Conservation (phyloP, 2,113 vertebrate genomes). For the Cololabis saira region DNA sequence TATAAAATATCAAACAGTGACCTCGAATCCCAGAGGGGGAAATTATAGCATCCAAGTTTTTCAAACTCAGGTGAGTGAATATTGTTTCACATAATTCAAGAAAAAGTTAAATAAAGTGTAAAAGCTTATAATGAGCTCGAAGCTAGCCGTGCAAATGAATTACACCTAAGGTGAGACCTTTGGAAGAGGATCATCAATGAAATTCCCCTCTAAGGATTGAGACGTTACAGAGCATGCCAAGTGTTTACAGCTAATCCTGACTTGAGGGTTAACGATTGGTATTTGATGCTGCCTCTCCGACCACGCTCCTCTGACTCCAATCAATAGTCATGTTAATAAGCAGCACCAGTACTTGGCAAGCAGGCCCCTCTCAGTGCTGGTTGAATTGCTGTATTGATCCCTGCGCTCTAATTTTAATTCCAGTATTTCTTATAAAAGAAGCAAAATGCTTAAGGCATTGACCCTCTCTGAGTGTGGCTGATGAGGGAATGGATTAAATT, state of each 20-base stretch:
- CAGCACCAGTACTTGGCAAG: constrained; percentile 64
- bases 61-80: constrained; percentile 23
- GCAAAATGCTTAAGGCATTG: constrained; percentile 61
- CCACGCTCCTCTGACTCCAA: constrained; percentile 64
- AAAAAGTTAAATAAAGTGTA: constrained; percentile 3
- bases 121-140: constrained; percentile 35
- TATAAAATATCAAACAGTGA: constrained; percentile 28
- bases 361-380: constrained; percentile 61
- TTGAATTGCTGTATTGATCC: constrained; percentile 74
- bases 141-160: constrained; percentile 30
- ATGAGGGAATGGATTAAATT: constrained; percentile 49
- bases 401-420: constrained; percentile 73
- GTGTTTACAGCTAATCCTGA: constrained; percentile 65
- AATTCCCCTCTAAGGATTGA: constrained; percentile 49
- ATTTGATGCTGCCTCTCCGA: constrained; percentile 58
- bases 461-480: constrained; percentile 49
- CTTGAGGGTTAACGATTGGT: constrained; percentile 68
- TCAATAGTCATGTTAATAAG: constrained; percentile 81
- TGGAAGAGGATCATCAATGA: constrained; percentile 22
- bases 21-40: constrained; percentile 10
- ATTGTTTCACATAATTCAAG: constrained; percentile 34
- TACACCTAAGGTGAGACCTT: not conserved
- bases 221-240: constrained; percentile 55
- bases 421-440: constrained; percentile 69
- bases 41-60: constrained; percentile 25